Base-by-base conservation (phyloP, 2,888 invertebrate genomes). In the Sminthurinus aureus region DNA sequence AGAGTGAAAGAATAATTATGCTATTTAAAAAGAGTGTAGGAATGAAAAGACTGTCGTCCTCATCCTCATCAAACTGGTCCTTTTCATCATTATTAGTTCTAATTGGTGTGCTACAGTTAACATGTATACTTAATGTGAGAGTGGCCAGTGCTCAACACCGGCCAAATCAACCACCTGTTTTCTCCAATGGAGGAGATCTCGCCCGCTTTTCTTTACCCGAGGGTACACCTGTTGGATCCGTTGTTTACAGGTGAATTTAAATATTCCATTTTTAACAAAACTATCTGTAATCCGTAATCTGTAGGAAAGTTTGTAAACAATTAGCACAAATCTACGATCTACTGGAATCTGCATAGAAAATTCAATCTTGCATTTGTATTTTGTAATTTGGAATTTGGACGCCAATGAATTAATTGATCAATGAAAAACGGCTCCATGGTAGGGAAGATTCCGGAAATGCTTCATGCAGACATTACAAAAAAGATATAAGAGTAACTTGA, bases 141-240 rank as follows among this genome's bases (percentile, higher is more conserved):
- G 24, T 22, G 9, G 18, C 38, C 8, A 20, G 11, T 4, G 80
- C 80, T 71, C 80, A 80, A 73, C 69, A 69, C 13, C 50, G 79
- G 24, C 69, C 69, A 4, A 95, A 95, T 92, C 92, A 93, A 83
- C 93, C 94, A 0, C 95, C 95, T 0, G 93, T 94, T 89, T 96
- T 96, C 90, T 91, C 94, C 38, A 93, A 94, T 26, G 94, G 94
- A 87, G 95, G 95, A 0, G 95, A 96, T 89, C 95, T 96, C 94
- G 93, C 94, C 0, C 92, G 93, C 85, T 93, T 96, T 89, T 93
- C 93, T 83, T 90, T 96, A 15, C 92, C 93, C 13, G 96, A 95
- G 90, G 93, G 95, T 88, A 94, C 95, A 0, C 92, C 92, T 66
- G 93, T 94, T 15, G 95, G 95, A 64, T 94, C 94, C 83, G 94